Evolutionary conservation across 1,140 invertebrate species (phyloP), one percentile per base, ranked within the genome.

Genomic region (Bombus fervidus): DNA sequence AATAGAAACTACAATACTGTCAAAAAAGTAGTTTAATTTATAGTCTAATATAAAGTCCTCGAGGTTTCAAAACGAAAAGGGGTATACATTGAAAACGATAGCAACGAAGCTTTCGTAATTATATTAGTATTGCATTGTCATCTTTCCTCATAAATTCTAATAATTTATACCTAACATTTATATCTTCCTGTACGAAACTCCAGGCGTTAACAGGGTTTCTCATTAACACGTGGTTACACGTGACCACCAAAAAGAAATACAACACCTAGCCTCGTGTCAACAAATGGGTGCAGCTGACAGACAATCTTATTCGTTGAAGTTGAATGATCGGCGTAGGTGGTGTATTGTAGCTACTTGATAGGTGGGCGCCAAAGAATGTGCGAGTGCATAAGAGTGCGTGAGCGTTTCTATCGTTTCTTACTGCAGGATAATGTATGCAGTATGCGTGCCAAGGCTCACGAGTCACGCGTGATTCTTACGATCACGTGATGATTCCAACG

Each of bases 361-460:
- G 59, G 87, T 88, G 76, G 72, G 75, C 76, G 53, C 53, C 47
- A 18, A 75, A 43, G 85, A 89, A 89, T 87, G 87, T 53, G 59
- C 28, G 43, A 62, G 47, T 39, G 85, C 59, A 31, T 82, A 59
- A 41, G 78, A 81, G 64, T 69, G 87, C 78, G 85, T 71, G 84
- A 86, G 73, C 62, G 81, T 90, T 89, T 81, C 85, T 78, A 83
- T 81, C 81, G 87, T 83, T 86, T 81, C 81, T 86, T 59, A 34
- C 81, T 18, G n/a, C 25, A 25, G 37, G 53, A 78, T 79, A 89
- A 89, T 74, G 47, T 64, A 78, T 81, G 57, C 74, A 53, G 73
- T 81, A 90, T 86, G 85, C 87, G 87, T 91, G 90, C 90, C 90
- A 91, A 91, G 87, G 90, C 82, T 91, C 89, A 77, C 90, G 84